Evolutionary conservation across 2,113 vertebrate genomes (phyloP), one percentile per base, ranked within the genome.

Genomic region (Vulpes lagopus): DNA sequence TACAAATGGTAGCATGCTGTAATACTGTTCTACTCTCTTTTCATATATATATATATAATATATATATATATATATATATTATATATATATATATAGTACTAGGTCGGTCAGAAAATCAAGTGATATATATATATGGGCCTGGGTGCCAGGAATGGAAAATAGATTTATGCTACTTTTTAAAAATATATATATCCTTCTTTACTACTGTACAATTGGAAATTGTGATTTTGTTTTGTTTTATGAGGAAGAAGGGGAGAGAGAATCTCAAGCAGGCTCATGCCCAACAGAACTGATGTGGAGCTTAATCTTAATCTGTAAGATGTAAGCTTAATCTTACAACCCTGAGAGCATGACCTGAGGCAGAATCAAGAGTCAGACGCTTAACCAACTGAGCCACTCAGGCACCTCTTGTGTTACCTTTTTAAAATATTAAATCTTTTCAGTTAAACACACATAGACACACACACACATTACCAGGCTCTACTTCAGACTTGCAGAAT

Each of bases 81-180:
- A 51, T 4, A 32, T 5, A 65, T 11, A 43, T 43, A 43, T 43
- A 43, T 43, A 43, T 43, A 5, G 43, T 43, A 43, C 43, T 43
- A 43, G 43, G 43, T 43, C 6, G 43, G 43, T 43, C 43, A 43
- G 43, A 43, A 43, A 43, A 43, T 43, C 43, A 43, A 43, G 43
- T 43, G 43, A 43, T 43, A 43, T 43, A 43, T 43, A 43, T 43
- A 43, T 43, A 38, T 8, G 51, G 64, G 7, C 27, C 76, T 94
- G 38, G n/a, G 65, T 91, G 27, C 57, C 64, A 95, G 69, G 27
- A 67, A 69, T 88, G 38, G 86, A 89, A 96, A 95, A 95, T 8
- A 91, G 51, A 85, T 71, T 93, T 87, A 80, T 38, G 78, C 86
- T 43, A 62, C 74, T 53, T 59, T 35, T 51, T 38, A 38, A 71